Evolutionary conservation across 23 tunicate genomes (phyloP).

Genomic region (Ciona savignyi): DNA sequence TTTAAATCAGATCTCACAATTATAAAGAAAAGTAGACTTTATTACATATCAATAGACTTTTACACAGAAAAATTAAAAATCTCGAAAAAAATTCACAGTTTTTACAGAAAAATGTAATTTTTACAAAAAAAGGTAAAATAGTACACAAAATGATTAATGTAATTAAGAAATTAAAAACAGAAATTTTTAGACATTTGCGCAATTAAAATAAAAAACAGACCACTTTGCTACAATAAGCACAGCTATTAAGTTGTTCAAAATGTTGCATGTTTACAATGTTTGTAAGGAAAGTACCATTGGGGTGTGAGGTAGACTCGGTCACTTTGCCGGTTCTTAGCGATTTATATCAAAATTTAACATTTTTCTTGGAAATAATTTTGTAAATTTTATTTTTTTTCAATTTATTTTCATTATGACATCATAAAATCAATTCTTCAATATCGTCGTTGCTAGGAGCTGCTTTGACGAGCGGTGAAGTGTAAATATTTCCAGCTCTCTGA

Average conservation of each 20-base stretch:
- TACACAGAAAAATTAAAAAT: no score
- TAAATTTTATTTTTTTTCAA: neutral
- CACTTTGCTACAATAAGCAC: no score
- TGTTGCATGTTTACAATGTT: no score
- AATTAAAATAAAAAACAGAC: neutral
- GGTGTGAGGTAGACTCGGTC: no score
- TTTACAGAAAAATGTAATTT: neutral
- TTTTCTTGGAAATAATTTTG: neutral
- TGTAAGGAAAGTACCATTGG: no score
- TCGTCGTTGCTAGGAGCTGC: neutral
- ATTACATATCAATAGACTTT: neutral
- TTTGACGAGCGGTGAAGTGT: neutral
- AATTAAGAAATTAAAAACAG: neutral
- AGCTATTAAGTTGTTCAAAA: no score
- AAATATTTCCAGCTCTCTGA: constrained; percentile 1
- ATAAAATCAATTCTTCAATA: neutral
- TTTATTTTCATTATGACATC: neutral
- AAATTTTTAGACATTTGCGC: neutral
- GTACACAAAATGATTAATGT: neutral
- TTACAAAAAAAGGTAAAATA: neutral
- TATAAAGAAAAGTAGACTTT: neutral
- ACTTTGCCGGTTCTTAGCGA: no score
- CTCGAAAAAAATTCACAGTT: no score
- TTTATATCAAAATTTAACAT: no score
- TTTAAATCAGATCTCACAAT: neutral